phyloP scores from a whole-genome alignment of 2,888 invertebrate species.

The Nomada fucata region DNA sequence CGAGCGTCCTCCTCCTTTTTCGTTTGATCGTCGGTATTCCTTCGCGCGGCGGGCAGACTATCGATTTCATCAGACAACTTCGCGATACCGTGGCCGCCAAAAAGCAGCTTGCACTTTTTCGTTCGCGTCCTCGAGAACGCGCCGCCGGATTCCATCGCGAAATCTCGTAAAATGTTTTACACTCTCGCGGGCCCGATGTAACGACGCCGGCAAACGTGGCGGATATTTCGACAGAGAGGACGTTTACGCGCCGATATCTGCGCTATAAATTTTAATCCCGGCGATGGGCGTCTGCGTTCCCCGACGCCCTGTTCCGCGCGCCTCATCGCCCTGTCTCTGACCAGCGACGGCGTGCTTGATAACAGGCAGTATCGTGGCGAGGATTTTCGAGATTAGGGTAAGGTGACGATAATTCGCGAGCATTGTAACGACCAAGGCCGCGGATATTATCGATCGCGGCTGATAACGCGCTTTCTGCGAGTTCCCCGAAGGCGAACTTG shows the following conservation, averaged over 20 bases:
- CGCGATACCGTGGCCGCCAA: slow-evolving; percentile 12
- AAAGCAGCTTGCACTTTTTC: not conserved
- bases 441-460: slow-evolving; percentile 35
- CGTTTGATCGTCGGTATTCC: slow-evolving; percentile 23
- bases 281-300: slow-evolving; percentile 15
- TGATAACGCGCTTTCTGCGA: slow-evolving; percentile 23
- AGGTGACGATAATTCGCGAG: slow-evolving; percentile 43
- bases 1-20: not conserved
- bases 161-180: slow-evolving; percentile 60
- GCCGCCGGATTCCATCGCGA: slow-evolving; percentile 27
- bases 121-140: not conserved
- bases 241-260: slow-evolving; percentile 55
- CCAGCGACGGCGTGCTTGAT: slow-evolving; percentile 2
- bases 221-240: slow-evolving; percentile 46
- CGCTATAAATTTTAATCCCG: slow-evolving; percentile 56
- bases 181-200: slow-evolving; percentile 30
- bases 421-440: slow-evolving; percentile 41
- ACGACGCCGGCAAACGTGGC: slow-evolving; percentile 42
- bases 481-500: not conserved
- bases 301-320: not conserved
- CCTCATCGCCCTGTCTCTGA: not conserved
- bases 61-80: slow-evolving; percentile 60
- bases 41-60: slow-evolving; percentile 44
- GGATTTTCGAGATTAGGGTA: slow-evolving; percentile 54
- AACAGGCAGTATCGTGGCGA: slow-evolving; percentile 40